Conservation (phyloP, 2,797 vertebrate genomes). For the Peromyscus nudipes region DNA sequence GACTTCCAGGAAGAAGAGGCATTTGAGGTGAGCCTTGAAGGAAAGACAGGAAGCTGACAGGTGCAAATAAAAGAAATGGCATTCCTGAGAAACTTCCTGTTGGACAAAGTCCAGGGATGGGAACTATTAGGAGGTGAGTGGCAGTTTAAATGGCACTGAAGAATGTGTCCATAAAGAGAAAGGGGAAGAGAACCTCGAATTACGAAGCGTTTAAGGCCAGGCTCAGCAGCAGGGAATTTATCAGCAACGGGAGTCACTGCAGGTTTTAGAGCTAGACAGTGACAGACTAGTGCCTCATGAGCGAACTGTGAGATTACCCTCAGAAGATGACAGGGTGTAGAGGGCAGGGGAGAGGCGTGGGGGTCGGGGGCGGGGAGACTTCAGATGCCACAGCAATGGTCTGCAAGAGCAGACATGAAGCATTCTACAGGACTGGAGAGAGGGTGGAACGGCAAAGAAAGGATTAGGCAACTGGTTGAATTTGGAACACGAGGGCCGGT, state of each 20-base stretch:
- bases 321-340: neutral
- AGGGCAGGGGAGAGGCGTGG: neutral
- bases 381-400: neutral
- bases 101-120: neutral
- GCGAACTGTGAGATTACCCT: neutral
- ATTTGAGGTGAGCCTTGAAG: neutral
- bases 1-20: slow-evolving; percentile 1
- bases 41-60: neutral
- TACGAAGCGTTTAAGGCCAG: neutral
- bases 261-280: neutral
- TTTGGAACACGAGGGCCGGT: neutral
- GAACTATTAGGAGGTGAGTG: neutral
- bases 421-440: neutral
- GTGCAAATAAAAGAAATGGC: neutral
- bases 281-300: neutral
- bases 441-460: neutral
- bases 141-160: neutral
- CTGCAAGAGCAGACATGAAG: neutral
- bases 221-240: neutral
- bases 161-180: neutral
- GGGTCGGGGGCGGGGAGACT: neutral
- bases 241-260: neutral
- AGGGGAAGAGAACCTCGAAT: neutral
- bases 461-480: neutral
- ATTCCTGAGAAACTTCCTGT: neutral